Conservation (phyloP, 1,140 invertebrate species). For the Drosophila lowei region DNA sequence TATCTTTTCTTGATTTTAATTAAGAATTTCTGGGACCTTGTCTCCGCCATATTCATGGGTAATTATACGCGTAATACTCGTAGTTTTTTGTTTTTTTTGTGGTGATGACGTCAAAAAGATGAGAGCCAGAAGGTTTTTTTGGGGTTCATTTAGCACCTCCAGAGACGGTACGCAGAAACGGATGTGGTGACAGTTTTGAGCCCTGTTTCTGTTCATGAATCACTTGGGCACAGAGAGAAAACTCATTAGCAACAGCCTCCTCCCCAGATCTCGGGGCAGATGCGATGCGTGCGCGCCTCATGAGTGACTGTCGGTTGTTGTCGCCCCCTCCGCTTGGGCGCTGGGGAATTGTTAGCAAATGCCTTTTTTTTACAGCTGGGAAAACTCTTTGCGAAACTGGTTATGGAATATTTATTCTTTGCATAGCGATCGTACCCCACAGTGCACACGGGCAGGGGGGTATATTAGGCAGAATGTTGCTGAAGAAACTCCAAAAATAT, state of each 20-base stretch:
- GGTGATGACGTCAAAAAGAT: conserved; percentile 31
- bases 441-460: not conserved
- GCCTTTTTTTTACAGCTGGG: conserved; percentile 54
- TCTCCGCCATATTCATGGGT: conserved; percentile 29
- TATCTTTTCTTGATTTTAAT: conserved; percentile 41
- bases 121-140: conserved; percentile 11
- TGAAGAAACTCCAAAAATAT: too few species aligned
- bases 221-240: conserved; percentile 37
- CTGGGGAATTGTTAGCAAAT: conserved; percentile 64
- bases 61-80: conserved; percentile 21
- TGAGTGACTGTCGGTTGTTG: conserved; percentile 40
- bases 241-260: conserved; percentile 56
- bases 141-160: conserved; percentile 28
- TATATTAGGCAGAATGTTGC: not conserved
- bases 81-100: too few species aligned
- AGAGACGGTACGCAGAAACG: not conserved
- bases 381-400: conserved; percentile 66
- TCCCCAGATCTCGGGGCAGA: not conserved
- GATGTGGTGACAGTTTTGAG: conserved; percentile 36
- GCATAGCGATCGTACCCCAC: conserved; percentile 16
- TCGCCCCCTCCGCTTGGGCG: conserved; percentile 38
- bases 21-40: conserved; percentile 31
- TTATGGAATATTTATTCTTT: conserved; percentile 57
- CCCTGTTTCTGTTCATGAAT: conserved; percentile 25
- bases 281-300: conserved; percentile 25